phyloP scores from a whole-genome alignment of 2,888 invertebrate species.

The Cryptocephalus moraei region DNA sequence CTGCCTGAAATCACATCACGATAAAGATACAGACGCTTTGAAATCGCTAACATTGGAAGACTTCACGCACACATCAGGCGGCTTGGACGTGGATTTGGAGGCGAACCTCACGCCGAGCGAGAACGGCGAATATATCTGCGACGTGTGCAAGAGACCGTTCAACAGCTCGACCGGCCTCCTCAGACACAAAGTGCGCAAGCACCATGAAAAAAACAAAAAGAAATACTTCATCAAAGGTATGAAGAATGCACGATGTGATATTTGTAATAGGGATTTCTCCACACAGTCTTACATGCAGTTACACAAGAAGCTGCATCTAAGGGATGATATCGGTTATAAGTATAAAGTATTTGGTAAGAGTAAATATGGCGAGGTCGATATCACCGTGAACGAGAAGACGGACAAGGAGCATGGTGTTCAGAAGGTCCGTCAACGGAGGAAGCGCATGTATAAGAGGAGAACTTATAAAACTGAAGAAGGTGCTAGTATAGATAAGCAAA shows the following conservation, averaged over 20 bases:
- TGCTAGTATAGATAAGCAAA: neutral
- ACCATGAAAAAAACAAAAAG: constrained; percentile 29
- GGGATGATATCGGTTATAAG: constrained; percentile 30
- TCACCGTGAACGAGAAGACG: constrained; percentile 5
- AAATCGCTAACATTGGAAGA: constrained; percentile 30
- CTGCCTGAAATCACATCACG: constrained; percentile 24
- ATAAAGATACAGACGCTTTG: constrained; percentile 15
- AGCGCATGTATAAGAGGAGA: constrained; percentile 3
- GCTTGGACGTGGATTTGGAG: constrained; percentile 13
- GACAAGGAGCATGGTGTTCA: constrained; percentile 7
- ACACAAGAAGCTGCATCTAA: constrained; percentile 31
- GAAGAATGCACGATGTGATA: constrained; percentile 35
- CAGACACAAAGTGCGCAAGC: constrained; percentile 32
- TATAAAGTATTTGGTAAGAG: constrained; percentile 30
- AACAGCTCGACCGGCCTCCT: constrained; percentile 28
- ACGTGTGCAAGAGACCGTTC: constrained; percentile 27
- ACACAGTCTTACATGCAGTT: constrained; percentile 34
- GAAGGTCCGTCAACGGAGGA: constrained; percentile 2
- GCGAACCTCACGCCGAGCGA: constrained; percentile 15
- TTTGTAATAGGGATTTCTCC: constrained; percentile 34
- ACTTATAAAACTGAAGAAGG: constrained; percentile 2
- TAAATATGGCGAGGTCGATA: constrained; percentile 19
- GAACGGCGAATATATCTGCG: constrained; percentile 25
- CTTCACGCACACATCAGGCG: constrained; percentile 18
- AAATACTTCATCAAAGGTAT: constrained; percentile 35